Conservation (phyloP, 1,140 invertebrate species). For the Matsumurasca onukii region DNA sequence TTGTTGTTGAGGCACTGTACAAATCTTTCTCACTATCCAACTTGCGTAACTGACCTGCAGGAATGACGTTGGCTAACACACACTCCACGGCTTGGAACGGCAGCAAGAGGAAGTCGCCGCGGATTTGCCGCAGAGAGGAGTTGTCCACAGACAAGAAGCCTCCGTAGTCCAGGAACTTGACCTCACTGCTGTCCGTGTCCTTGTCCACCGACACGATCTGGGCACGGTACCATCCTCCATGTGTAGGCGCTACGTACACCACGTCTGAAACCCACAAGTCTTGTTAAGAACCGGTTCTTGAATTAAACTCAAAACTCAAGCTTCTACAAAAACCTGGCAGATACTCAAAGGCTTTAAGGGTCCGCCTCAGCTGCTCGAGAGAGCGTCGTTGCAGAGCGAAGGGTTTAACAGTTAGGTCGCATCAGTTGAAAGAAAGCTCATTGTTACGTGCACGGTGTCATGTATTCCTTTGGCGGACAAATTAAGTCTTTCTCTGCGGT, state of each 20-base stretch:
- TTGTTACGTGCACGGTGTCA: no score
- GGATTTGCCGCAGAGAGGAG: slow-evolving; percentile 78
- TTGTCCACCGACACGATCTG: slow-evolving; percentile 72
- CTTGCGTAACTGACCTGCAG: slow-evolving; percentile 74
- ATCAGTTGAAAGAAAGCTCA: no score
- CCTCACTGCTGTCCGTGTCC: slow-evolving; percentile 68
- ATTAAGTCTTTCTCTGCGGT: neutral
- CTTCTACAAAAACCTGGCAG: no score
- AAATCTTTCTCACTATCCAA: neutral
- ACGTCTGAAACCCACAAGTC: slow-evolving; percentile 65
- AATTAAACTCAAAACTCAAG: no score
- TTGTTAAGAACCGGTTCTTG: neutral
- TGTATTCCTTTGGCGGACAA: no score
- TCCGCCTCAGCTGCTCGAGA: no score
- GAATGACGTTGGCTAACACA: slow-evolving; percentile 83
- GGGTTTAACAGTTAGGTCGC: no score
- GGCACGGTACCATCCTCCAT: slow-evolving; percentile 84
- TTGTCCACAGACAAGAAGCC: slow-evolving; percentile 81
- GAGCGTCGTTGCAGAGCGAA: no score
- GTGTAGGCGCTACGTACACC: slow-evolving; percentile 81
- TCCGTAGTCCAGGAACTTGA: slow-evolving; percentile 92
- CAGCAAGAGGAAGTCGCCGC: slow-evolving; percentile 86
- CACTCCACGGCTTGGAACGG: slow-evolving; percentile 97
- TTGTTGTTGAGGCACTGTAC: neutral
- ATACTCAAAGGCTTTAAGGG: no score